Percentiles rank a stretch among this genome's conserved stretches.
Evolutionary conservation across 2,113 vertebrate species (phyloP).

Genomic region (Eira barbara): DNA sequence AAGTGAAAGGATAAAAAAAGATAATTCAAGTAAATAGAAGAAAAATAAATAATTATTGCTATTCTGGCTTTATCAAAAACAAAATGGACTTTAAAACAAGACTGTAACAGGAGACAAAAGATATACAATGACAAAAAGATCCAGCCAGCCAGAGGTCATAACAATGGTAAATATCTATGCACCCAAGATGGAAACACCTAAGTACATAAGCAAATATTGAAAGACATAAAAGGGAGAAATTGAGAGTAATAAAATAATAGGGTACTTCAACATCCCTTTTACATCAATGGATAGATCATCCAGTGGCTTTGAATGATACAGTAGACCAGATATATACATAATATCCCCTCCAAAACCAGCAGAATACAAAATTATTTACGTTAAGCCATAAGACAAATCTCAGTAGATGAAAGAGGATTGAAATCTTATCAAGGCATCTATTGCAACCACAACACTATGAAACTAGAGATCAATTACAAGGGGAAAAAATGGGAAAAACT

Average conservation of each 20-base stretch:
- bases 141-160: not conserved
- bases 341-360: too few relatives aligned
- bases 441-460: not conserved
- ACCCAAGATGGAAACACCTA: not conserved
- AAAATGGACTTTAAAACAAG: not conserved
- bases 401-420: not conserved
- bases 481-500: not conserved
- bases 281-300: not conserved
- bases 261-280: not conserved
- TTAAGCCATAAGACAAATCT: not conserved
- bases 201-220: too few relatives aligned
- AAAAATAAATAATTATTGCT: too few relatives aligned
- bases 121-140: not conserved
- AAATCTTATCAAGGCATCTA: not conserved
- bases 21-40: too few relatives aligned
- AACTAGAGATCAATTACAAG: not conserved
- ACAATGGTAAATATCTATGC: not conserved
- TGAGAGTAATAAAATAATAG: not conserved
- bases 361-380: not conserved
- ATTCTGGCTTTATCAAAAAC: too few relatives aligned
- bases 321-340: not conserved
- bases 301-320: not conserved
- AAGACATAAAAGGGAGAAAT: not conserved
- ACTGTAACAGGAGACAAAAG: not conserved
- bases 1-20: too few relatives aligned